A percentile compares a stretch with the other conserved stretches of the same genome.
Evolutionary conservation across 37 sponge, comb jelly and placozoan genomes (phyloP).

Genomic region (Spongilla lacustris): DNA sequence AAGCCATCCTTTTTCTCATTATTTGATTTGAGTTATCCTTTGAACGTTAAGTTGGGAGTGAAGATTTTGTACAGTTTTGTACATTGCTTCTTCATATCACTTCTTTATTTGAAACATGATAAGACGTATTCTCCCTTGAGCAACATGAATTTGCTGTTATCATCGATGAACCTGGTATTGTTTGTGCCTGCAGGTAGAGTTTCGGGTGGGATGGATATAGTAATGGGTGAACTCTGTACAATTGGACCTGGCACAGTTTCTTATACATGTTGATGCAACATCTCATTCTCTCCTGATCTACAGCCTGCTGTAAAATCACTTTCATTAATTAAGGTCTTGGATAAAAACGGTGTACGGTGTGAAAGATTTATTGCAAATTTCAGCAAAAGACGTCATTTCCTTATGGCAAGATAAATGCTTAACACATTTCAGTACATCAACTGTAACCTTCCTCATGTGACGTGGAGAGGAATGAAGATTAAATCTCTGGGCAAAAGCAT

Average conservation of each 20-base stretch:
- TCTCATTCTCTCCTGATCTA: not conserved
- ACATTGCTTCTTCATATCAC: not conserved
- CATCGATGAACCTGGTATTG: not conserved
- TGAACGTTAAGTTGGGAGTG: not conserved
- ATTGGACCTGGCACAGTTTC: slow-evolving; percentile 1
- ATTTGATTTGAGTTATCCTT: not conserved
- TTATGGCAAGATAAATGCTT: too few species aligned
- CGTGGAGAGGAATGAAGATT: not conserved
- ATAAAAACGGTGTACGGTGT: not conserved
- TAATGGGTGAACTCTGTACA: not conserved
- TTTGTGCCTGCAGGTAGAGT: not conserved
- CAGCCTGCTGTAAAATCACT: not conserved
- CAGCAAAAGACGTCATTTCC: not conserved
- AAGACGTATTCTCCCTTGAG: not conserved
- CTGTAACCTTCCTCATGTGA: not conserved
- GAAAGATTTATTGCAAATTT: not conserved
- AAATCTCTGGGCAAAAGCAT: not conserved
- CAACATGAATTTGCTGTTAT: not conserved
- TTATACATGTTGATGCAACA: not conserved
- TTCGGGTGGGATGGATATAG: not conserved
- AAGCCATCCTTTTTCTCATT: not conserved
- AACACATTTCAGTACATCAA: not conserved
- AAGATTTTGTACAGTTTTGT: not conserved
- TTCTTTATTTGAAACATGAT: not conserved
- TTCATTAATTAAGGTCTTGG: not conserved